Base-by-base conservation (phyloP, 2,888 invertebrate genomes). In the Diplazon laetatorius region DNA sequence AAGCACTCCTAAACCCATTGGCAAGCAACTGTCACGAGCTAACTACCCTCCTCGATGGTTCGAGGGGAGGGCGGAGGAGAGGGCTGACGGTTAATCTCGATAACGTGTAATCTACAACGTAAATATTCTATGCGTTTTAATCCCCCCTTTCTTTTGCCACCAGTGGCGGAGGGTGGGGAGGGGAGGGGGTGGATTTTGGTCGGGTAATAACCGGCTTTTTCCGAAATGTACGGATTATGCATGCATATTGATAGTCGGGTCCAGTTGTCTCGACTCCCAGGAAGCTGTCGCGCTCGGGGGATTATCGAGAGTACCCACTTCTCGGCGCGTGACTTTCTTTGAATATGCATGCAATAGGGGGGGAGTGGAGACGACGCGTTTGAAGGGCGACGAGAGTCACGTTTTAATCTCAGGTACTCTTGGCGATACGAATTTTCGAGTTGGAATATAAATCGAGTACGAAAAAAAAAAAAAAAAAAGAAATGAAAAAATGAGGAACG, bases 241-340 rank as follows among this genome's bases (percentile, higher is more conserved):
- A 82, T 82, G 78, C 80, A 82, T 76, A 81, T 82, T 81, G 78
- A 82, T 81, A 82, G 81, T 69, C 81, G 78, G n/a, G 81, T 81
- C 78, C 81, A 80, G 80, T 82, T 82, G 80, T 78, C 79, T 81
- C 75, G 76, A 73, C 69, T 77, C 79, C 72, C 74, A 77, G 74
- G 70, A 81, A 80, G 74, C 75, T 78, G 73, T 62, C 25, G 22
- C 78, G 62, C 30, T 55, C 50, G 44, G 71, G 44, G 71, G 75
- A 78, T 78, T 71, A 78, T 78, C 75, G 55, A 37, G 66, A 71
- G 57, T 60, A 48, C 44, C 62, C 66, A 60, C 76, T 71, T 60
- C 52, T 37, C 44, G 20, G 16, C 52, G 50, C 57, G 65, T 57
- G 55, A 20, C 37, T 6, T 44, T 68, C 59, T 57, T 73, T 69